Evolutionary conservation across 2,797 vertebrate genomes (phyloP).

Genomic region (Meriones psammophilus): DNA sequence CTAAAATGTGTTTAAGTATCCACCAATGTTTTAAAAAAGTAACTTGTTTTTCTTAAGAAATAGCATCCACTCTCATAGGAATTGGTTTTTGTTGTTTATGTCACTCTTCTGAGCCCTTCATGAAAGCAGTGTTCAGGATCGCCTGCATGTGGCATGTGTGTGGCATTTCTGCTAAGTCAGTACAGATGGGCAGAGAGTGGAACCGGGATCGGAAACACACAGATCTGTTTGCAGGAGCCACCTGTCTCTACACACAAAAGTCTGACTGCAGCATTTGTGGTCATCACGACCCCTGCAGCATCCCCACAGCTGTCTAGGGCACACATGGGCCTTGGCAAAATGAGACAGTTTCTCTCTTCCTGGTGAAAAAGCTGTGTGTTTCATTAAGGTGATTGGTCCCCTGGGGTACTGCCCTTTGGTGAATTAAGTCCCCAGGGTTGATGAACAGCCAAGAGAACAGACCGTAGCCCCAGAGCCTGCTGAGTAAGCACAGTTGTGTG

Average conservation of each 20-base stretch:
- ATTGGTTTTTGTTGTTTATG: background rate
- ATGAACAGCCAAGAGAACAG: constrained; percentile 17
- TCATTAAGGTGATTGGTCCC: constrained; percentile 17
- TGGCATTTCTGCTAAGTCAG: background rate
- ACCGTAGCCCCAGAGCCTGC: constrained; percentile 6
- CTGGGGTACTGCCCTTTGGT: background rate
- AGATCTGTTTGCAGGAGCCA: background rate
- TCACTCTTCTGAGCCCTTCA: background rate
- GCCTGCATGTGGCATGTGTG: background rate
- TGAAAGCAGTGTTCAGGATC: background rate
- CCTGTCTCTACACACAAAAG: background rate
- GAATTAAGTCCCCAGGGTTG: constrained; percentile 48
- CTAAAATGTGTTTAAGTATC: background rate
- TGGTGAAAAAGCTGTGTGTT: constrained; percentile 41
- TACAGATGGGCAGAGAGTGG: background rate
- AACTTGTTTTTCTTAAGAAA: background rate
- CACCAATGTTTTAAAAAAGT: background rate
- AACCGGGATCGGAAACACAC: background rate
- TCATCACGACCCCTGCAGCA: background rate
- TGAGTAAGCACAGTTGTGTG: background rate
- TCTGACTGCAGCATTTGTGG: background rate
- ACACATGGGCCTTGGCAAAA: background rate
- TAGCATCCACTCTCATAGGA: background rate
- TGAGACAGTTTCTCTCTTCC: background rate
- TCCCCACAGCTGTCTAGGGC: background rate